Base-by-base conservation (phyloP, 1,140 invertebrate species). In the Drosophila cardini region DNA sequence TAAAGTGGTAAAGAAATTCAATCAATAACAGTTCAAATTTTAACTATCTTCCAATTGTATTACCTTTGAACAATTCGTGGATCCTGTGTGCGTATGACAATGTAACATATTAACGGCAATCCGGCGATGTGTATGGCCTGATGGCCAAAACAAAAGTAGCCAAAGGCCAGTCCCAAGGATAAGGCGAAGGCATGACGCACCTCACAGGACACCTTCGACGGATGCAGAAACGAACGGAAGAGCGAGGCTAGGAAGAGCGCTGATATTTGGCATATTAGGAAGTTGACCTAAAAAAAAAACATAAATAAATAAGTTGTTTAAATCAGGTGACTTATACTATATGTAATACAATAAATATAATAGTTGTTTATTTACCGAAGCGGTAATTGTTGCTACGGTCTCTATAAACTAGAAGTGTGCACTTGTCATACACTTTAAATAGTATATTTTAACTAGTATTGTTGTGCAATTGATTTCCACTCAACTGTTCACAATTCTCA, bases 111-210 rank as follows among this genome's bases (percentile, higher is more conserved):
- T 74, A 95, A 94, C 45, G 96, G 95, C 63, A 97, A 92, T 73
- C 95, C 94, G 52, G 95, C 94, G 78, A 97, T 93, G 92, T 97
- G 96, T 76, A 97, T 94, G 4, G 96, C 95, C 93, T 97, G 96
- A 95, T 94, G 95, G 93, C 97, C 97, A 93, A 97, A 98, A 93
- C 96, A 97, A 93, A 98, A 97, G 93, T 96, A 97, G 71, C 96
- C 96, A 85, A 97, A 94, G 63, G 94, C 91, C 78, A 97, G 93
- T 53, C 97, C 97, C 90, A 96, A 93, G 48, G 95, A 87, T 38
- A 97, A 93, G 65, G 96, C 96, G 86, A 96, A 96, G 57, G 93
- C 93, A 93, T 97, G 96, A 80, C 96, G 94, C 65, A 94, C 94
- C 46, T 94, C 94, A 70, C 95, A 93, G 55, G 94, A 94, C 57